Conservation (phyloP, 2,113 vertebrate species). For the Seriola dumerili region DNA sequence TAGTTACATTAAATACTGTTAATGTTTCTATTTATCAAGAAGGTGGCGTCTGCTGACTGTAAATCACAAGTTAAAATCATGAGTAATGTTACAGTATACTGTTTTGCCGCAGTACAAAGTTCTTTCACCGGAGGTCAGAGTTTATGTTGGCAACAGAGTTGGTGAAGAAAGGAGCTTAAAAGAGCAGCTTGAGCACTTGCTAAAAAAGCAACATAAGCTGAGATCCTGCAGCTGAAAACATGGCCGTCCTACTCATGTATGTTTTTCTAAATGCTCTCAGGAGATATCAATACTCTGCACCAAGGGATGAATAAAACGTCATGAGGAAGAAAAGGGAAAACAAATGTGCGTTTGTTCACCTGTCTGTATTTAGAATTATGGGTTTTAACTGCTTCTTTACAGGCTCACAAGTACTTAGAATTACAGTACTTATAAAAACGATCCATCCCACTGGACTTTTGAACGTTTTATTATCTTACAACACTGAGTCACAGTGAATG, state of each 20-base stretch:
- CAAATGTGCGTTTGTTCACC: background rate
- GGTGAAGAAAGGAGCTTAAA: background rate
- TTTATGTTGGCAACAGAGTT: background rate
- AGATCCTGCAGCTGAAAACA: background rate
- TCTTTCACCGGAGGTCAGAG: background rate
- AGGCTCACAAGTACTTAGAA: slow-evolving; percentile 9
- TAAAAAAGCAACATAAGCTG: background rate
- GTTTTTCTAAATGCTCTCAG: slow-evolving; percentile 8
- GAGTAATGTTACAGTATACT: background rate
- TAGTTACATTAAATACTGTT: background rate
- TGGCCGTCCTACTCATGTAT: background rate
- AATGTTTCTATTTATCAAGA: background rate
- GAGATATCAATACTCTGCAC: background rate
- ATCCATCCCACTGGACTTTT: slow-evolving; percentile 1
- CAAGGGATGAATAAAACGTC: background rate
- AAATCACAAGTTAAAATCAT: background rate
- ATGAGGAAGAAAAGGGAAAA: background rate
- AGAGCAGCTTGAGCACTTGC: background rate
- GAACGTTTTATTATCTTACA: slow-evolving; percentile 39
- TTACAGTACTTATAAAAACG: slow-evolving; percentile 11
- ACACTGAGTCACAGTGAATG: slow-evolving; percentile 18
- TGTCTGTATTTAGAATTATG: background rate
- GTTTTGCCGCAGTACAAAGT: background rate
- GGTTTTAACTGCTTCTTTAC: slow-evolving; percentile 6
- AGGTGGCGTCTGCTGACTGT: background rate